Conservation (phyloP, 2,888 invertebrate species). For the Parapristionchus giblindavisi region DNA sequence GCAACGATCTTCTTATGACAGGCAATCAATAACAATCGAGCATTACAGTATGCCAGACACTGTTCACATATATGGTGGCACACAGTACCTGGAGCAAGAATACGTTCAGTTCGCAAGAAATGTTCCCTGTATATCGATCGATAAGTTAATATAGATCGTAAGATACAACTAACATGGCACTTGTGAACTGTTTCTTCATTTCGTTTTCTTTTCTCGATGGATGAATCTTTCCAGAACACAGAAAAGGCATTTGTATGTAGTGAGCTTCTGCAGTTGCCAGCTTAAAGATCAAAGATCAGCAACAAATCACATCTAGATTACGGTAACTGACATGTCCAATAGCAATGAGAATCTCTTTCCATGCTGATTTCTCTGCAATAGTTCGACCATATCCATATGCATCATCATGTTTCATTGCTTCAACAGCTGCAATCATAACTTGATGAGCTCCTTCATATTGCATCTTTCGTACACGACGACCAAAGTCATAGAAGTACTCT, state of each 20-base stretch:
- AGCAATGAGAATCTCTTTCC: constrained; percentile 21
- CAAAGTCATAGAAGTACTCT: constrained; percentile 31
- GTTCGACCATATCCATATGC: constrained; percentile 3
- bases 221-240: background rate
- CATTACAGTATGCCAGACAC: background rate
- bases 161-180: background rate
- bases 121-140: background rate
- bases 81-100: background rate
- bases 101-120: background rate
- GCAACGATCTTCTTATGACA: background rate
- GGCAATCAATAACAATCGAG: background rate
- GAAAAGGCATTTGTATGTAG: constrained; percentile 28
- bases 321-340: constrained; percentile 14
- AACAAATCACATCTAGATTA: too few relatives aligned
- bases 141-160: background rate
- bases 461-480: constrained; percentile 6
- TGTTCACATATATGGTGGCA: constrained; percentile 17
- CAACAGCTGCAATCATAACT: constrained; percentile 8
- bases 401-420: background rate
- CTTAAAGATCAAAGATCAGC: background rate
- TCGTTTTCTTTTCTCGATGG: background rate
- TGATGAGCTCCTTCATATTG: constrained; percentile 12
- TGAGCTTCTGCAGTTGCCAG: constrained; percentile 16
- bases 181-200: constrained; percentile 15
- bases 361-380: background rate